Conservation (phyloP, 2,888 invertebrate genomes). For the Leptura quadrifasciata region DNA sequence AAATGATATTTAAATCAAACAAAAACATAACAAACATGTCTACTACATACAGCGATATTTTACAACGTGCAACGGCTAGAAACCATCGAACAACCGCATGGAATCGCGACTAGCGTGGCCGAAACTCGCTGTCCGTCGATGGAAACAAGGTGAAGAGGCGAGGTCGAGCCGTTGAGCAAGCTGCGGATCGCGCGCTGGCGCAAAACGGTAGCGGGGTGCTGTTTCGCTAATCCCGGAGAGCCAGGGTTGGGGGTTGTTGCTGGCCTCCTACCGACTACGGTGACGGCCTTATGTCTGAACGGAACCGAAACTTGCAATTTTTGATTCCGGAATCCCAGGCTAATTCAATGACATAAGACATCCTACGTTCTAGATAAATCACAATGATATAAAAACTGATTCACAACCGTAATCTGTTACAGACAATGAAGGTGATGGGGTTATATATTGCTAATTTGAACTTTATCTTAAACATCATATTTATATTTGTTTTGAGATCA, state of each 20-base stretch:
- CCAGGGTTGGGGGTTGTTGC: slow-evolving; percentile 42
- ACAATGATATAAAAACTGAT: neutral
- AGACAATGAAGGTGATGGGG: too few relatives aligned
- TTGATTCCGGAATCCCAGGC: neutral
- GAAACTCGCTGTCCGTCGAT: slow-evolving; percentile 45
- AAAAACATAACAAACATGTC: slow-evolving; percentile 41
- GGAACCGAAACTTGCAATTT: slow-evolving; percentile 2
- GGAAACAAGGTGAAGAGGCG: slow-evolving; percentile 65
- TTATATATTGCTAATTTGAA: too few relatives aligned
- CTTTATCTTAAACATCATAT: too few relatives aligned
- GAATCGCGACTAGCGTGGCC: slow-evolving; percentile 40
- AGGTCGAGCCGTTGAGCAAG: slow-evolving; percentile 60
- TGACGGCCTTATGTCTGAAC: slow-evolving; percentile 33
- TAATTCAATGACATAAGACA: neutral
- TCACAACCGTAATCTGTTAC: too few relatives aligned
- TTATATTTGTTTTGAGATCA: too few relatives aligned
- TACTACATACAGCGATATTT: slow-evolving; percentile 26
- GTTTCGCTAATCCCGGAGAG: slow-evolving; percentile 46
- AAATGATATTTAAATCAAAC: slow-evolving; percentile 25
- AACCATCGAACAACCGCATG: slow-evolving; percentile 40
- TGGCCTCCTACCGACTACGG: slow-evolving; percentile 30
- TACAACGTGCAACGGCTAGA: slow-evolving; percentile 36
- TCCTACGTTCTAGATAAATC: neutral
- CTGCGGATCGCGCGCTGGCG: slow-evolving; percentile 47
- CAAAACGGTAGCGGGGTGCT: slow-evolving; percentile 40